phyloP scores from a whole-genome alignment of 2,113 vertebrate genomes.

The Cheilinus undulatus region DNA sequence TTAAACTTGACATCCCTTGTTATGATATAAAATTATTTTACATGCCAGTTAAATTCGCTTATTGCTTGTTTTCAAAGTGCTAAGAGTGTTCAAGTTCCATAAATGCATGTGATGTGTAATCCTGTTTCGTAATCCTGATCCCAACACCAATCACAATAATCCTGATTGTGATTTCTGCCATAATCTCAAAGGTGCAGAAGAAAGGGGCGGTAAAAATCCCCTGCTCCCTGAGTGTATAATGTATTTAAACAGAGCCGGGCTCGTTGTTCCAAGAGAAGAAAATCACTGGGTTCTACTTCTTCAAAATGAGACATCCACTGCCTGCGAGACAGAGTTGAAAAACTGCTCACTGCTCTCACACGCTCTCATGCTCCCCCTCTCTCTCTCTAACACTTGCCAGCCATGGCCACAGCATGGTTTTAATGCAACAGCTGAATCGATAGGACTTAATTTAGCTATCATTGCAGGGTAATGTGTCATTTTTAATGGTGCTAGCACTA shows the following conservation, averaged over 20 bases:
- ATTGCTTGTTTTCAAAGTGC: too few relatives aligned
- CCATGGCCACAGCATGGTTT: conserved; percentile 68
- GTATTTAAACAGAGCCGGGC: conserved; percentile 72
- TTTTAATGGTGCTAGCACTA: conserved; percentile 81
- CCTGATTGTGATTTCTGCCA: too few relatives aligned
- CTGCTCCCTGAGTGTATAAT: conserved; percentile 72
- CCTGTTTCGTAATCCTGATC: too few relatives aligned
- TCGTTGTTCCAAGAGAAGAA: conserved; percentile 77
- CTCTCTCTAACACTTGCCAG: conserved; percentile 60
- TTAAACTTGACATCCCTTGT: too few relatives aligned
- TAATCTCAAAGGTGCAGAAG: conserved; percentile 70
- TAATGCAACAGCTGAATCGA: conserved; percentile 82
- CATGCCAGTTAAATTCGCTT: too few relatives aligned
- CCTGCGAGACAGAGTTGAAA: conserved; percentile 74
- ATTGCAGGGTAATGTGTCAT: conserved; percentile 83
- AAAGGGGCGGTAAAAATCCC: conserved; percentile 51
- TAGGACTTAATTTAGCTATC: conserved; percentile 83
- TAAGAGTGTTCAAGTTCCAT: too few relatives aligned
- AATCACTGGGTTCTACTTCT: conserved; percentile 79
- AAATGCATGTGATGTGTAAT: too few relatives aligned
- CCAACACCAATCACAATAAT: too few relatives aligned
- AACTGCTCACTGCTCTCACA: conserved; percentile 55
- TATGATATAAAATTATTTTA: too few relatives aligned
- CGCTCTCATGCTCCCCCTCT: conserved; percentile 48
- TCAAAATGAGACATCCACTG: conserved; percentile 78